A percentile compares a stretch with the other conserved stretches of the same genome.
phyloP scores from a whole-genome alignment of 2,797 vertebrate species.

The Pseudochaenichthys georgianus region DNA sequence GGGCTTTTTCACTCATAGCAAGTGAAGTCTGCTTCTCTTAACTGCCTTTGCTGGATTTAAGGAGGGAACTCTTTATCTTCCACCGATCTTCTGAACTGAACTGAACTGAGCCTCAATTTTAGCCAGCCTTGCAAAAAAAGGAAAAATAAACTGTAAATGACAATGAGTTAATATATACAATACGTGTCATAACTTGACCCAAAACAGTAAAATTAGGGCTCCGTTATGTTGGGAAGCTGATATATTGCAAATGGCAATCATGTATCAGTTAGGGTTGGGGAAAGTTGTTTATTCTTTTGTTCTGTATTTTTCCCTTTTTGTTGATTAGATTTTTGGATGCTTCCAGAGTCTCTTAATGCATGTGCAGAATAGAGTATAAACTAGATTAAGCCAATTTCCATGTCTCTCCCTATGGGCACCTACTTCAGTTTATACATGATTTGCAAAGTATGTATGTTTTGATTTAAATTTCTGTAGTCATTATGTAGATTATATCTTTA shows the following conservation, averaged over 20 bases:
- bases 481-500: conserved; percentile 81
- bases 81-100: conserved; percentile 72
- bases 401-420: conserved; percentile 66
- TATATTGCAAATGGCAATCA: conserved; percentile 89
- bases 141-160: conserved; percentile 73
- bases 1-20: conserved; percentile 55
- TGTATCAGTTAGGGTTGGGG: conserved; percentile 73
- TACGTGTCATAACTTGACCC: conserved; percentile 80
- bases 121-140: conserved; percentile 80
- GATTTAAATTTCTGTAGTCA: conserved; percentile 80
- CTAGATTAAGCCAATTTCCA: conserved; percentile 72
- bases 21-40: conserved; percentile 65
- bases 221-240: conserved; percentile 78
- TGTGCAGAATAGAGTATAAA: conserved; percentile 79
- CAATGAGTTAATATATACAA: conserved; percentile 79
- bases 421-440: conserved; percentile 77
- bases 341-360: conserved; percentile 78
- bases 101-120: conserved; percentile 82
- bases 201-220: conserved; percentile 82
- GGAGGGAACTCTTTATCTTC: conserved; percentile 75
- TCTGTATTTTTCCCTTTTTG: conserved; percentile 57
- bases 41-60: conserved; percentile 76
- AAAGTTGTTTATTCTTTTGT: conserved; percentile 64
- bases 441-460: conserved; percentile 81
- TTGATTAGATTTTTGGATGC: conserved; percentile 71